Conservation (phyloP, 2,797 vertebrate species). For the Mus spretus region DNA sequence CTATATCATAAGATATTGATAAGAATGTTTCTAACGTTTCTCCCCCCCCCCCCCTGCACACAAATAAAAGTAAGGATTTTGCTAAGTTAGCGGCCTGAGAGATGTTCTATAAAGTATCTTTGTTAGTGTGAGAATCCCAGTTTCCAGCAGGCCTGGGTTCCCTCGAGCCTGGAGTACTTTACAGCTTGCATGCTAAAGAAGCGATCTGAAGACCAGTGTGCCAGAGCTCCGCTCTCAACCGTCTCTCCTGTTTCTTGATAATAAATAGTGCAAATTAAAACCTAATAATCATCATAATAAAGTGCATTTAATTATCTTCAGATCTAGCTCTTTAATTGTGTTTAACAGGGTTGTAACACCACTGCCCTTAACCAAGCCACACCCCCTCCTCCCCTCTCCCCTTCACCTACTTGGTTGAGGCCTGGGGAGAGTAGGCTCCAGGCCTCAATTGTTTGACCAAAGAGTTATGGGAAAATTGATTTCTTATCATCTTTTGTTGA, state of each 20-base stretch:
- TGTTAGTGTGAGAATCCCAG: slow-evolving; percentile 65
- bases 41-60: slow-evolving; percentile 34
- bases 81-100: slow-evolving; percentile 37
- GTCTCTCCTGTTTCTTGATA: slow-evolving; percentile 73
- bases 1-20: slow-evolving; percentile 74
- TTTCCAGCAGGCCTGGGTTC: slow-evolving; percentile 38
- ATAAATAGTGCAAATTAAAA: slow-evolving; percentile 82
- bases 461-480: background rate
- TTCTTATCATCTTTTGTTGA: slow-evolving; percentile 68
- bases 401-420: slow-evolving; percentile 44
- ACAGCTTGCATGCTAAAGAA: slow-evolving; percentile 59
- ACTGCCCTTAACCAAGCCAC: slow-evolving; percentile 73
- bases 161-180: slow-evolving; percentile 62
- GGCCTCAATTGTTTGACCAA: slow-evolving; percentile 45
- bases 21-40: slow-evolving; percentile 82
- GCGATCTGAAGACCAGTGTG: slow-evolving; percentile 30
- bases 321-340: slow-evolving; percentile 85
- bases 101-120: slow-evolving; percentile 54
- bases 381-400: background rate
- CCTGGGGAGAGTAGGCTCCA: background rate
- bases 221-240: slow-evolving; percentile 52
- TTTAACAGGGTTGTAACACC: slow-evolving; percentile 84
- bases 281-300: slow-evolving; percentile 84
- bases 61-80: slow-evolving; percentile 77
- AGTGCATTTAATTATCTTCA: slow-evolving; percentile 85